Evolutionary conservation across 2,113 vertebrate species (phyloP).

Genomic region (Xenopus borealis): DNA sequence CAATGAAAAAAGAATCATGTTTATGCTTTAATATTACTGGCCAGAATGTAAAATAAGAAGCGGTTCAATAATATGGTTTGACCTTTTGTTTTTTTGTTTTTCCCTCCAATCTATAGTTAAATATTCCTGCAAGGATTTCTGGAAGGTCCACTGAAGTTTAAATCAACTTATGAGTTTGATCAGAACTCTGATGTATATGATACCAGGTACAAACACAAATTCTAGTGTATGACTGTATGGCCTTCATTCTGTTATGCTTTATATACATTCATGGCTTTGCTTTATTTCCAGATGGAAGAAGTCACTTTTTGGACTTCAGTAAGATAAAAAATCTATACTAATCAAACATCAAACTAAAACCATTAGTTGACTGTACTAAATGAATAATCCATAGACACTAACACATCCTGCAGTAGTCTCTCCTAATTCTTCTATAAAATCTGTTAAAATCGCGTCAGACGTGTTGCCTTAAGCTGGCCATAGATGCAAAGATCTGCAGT

Average conservation of each 20-base stretch:
- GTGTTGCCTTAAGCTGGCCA: too few species aligned
- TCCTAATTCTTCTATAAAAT: not conserved
- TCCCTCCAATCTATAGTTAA: conserved; percentile 64
- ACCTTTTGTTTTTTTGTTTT: not conserved
- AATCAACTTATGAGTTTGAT: conserved; percentile 91
- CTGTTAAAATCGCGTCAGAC: not conserved
- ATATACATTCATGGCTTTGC: conserved; percentile 18
- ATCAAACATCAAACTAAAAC: conserved; percentile 18
- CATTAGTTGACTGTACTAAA: conserved; percentile 17
- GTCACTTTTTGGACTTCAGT: conserved; percentile 78
- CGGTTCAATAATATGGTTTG: too few species aligned
- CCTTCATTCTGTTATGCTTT: not conserved
- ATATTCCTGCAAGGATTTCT: conserved; percentile 84
- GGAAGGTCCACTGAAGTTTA: conserved; percentile 84
- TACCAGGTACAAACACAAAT: conserved; percentile 72
- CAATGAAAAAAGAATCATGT: too few species aligned
- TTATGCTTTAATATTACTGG: too few species aligned
- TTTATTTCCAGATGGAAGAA: conserved; percentile 67
- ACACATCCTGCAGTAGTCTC: not conserved
- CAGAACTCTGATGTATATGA: conserved; percentile 81
- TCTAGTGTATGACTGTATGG: too few species aligned
- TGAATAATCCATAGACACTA: not conserved
- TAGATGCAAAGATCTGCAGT: too few species aligned
- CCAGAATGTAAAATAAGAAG: too few species aligned
- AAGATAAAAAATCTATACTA: conserved; percentile 56